These are phyloP conservation scores for Sphyrna mokarran DNA, from an alignment of 2,113 vertebrate species.

Conservation along the genomic window DNA sequence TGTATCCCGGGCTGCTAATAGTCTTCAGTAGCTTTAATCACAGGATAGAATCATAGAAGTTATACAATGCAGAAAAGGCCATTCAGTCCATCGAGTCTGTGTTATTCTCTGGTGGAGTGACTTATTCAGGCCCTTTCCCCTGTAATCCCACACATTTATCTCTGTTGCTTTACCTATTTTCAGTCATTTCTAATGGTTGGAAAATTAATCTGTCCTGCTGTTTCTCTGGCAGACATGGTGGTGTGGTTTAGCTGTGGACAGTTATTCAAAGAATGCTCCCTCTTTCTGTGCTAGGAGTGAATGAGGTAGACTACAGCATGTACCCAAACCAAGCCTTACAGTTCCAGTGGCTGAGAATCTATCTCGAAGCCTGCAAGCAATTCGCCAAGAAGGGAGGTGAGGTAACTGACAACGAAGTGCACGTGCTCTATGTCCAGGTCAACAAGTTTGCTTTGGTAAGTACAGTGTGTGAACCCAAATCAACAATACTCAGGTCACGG, in stretches of 20 bases:
- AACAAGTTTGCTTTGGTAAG: slow-evolving; percentile 96
- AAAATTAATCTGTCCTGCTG: neutral
- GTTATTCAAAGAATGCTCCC: neutral
- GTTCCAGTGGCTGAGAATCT: slow-evolving; percentile 77
- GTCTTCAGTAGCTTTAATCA: neutral
- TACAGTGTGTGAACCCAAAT: neutral
- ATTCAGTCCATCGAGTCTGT: too few species aligned
- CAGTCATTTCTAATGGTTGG: neutral
- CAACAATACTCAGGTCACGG: neutral
- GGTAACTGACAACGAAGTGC: slow-evolving; percentile 70
- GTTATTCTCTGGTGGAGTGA: too few species aligned
- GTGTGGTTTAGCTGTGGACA: neutral
- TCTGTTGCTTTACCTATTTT: neutral
- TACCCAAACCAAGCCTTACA: slow-evolving; percentile 77
- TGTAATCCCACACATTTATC: too few species aligned
- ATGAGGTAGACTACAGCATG: slow-evolving; percentile 72
- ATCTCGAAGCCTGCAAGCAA: slow-evolving; percentile 78
- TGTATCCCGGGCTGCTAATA: neutral
- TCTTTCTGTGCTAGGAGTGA: slow-evolving; percentile 66
- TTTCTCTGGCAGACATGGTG: too few species aligned
- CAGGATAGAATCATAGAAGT: too few species aligned
- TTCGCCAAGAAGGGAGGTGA: slow-evolving; percentile 58
- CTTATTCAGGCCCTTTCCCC: too few species aligned
- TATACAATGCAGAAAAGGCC: too few species aligned
- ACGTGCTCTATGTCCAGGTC: slow-evolving; percentile 85